phyloP scores from a whole-genome alignment of 2,113 vertebrate species.

The Grallaria varia region DNA sequence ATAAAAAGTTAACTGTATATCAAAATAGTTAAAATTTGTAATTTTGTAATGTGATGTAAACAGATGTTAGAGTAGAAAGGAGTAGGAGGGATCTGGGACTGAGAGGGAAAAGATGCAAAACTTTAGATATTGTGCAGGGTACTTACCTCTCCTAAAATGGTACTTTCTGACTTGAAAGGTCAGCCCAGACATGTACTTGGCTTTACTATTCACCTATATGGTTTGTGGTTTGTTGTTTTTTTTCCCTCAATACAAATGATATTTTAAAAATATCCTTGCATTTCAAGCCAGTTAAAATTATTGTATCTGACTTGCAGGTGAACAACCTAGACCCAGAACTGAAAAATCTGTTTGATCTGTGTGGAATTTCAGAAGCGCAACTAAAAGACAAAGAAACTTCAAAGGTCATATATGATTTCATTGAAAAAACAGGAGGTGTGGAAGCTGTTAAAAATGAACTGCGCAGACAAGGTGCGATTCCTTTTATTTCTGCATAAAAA shows the following conservation, averaged over 20 bases:
- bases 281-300: neutral
- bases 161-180: neutral
- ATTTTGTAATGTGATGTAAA: neutral
- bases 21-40: neutral
- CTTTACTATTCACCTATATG: neutral
- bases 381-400: constrained; percentile 98
- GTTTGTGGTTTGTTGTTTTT: neutral
- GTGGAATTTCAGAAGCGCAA: constrained; percentile 96
- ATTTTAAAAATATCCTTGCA: neutral
- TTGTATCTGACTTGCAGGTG: constrained; percentile 76
- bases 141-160: neutral
- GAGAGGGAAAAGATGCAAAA: neutral
- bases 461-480: constrained; percentile 89
- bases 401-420: constrained; percentile 98
- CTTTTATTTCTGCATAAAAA: neutral
- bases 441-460: constrained; percentile 98
- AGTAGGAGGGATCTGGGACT: neutral
- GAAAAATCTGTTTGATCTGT: constrained; percentile 96
- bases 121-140: neutral
- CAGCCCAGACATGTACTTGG: neutral
- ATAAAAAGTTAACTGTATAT: neutral
- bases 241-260: neutral
- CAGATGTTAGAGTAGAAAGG: neutral
- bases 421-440: constrained; percentile 97
- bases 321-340: constrained; percentile 98